Evolutionary conservation across 2,797 vertebrate genomes (phyloP).

Genomic region (Anabas testudineus): DNA sequence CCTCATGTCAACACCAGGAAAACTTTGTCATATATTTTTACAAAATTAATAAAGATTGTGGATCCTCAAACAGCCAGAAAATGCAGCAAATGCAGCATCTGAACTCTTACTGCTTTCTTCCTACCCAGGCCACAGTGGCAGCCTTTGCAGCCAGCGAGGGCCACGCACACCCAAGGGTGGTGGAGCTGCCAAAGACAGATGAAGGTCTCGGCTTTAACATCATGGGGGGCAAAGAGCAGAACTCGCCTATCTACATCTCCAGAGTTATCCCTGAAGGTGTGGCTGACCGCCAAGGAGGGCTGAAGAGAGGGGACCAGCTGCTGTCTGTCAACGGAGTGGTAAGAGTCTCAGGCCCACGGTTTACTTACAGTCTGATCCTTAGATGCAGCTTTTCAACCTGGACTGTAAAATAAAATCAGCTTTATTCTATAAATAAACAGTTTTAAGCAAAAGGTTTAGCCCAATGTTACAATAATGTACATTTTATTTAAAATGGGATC

Average conservation of each 20-base stretch:
- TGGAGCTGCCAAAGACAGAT: slow-evolving; percentile 94
- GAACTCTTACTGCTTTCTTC: background rate
- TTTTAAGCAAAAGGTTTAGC: too few relatives aligned
- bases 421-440: too few relatives aligned
- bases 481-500: too few relatives aligned
- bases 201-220: slow-evolving; percentile 95
- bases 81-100: too few relatives aligned
- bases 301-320: slow-evolving; percentile 93
- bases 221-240: slow-evolving; percentile 96
- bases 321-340: slow-evolving; percentile 95
- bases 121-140: slow-evolving; percentile 89
- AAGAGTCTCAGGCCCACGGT: slow-evolving; percentile 9
- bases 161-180: slow-evolving; percentile 92
- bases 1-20: too few relatives aligned
- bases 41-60: background rate
- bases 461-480: too few relatives aligned
- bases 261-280: slow-evolving; percentile 93
- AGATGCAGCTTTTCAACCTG: too few relatives aligned
- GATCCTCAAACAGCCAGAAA: background rate
- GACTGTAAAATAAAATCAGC: too few relatives aligned
- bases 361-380: too few relatives aligned
- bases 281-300: slow-evolving; percentile 92
- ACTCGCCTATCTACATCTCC: slow-evolving; percentile 95
- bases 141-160: slow-evolving; percentile 94
- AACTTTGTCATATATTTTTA: too few relatives aligned